Evolutionary conservation across 2,797 vertebrate species (phyloP), one percentile per base, ranked within the genome.

Genomic region (Hirundo rustica): DNA sequence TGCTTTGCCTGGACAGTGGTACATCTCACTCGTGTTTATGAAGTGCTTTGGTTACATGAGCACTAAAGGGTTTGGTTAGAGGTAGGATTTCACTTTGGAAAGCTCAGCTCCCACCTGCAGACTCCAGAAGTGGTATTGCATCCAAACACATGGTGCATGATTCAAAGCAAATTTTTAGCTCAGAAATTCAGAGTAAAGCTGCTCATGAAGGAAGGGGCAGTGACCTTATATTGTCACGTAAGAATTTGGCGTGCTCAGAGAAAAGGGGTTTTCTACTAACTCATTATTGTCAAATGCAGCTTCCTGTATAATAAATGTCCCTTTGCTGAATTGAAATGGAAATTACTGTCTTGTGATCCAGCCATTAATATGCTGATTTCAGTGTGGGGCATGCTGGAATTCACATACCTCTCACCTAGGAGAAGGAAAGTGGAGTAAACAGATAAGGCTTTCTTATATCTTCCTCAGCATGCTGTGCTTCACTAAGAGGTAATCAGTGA

Each of bases 311-410:
- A 71, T 76, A 91, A 92, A 88, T 0, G 1, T 78, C 36, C 66
- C 20, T 82, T 90, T 16, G 21, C 51, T 58, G 75, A 76, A 86
- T 16, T 81, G 74, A 68, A 92, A 82, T 94, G 51, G 80, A 76
- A 94, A 90, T 91, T 47, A 30, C 26, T 67, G 60, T 55, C 83
- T 75, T 76, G 73, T 84, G 85, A 93, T 79, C 54, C 26, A 87
- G 75, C 51, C 64, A 74, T 94, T 86, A 79, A 78, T 48, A 85
- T 75, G 77, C 77, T 82, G 53, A 88, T 90, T 93, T 73, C 32
- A 32, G n/a, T 48, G 38, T 53, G 22, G 53, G 18, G 38, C 53
- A 48, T 66, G 47, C 44, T 78, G 47, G 77, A 74, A 62, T 62
- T 88, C 70, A 75, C 47, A 62, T 80, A 54, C 22, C 29, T 5